Evolutionary conservation across 2,797 vertebrate species (phyloP).

Genomic region (Pangasius djambal): DNA sequence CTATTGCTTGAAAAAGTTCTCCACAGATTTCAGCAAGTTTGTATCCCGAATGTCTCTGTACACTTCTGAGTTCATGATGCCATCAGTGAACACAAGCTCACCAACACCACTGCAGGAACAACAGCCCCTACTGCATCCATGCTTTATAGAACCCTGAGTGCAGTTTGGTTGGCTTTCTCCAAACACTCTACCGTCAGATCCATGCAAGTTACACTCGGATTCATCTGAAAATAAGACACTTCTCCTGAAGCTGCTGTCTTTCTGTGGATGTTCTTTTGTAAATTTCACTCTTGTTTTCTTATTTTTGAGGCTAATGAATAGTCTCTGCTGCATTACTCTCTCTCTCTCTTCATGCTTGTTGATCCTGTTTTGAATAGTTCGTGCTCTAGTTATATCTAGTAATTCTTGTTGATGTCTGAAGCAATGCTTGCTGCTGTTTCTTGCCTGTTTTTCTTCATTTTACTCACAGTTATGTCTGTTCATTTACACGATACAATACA

Average conservation of each 20-base stretch:
- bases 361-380: background rate
- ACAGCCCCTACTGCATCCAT: too few relatives aligned
- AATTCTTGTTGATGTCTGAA: background rate
- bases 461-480: background rate
- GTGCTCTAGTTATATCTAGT: background rate
- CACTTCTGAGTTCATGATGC: background rate
- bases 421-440: background rate
- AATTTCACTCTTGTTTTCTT: background rate
- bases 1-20: background rate
- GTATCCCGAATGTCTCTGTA: background rate
- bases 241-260: background rate
- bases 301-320: too few relatives aligned
- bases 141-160: background rate
- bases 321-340: background rate
- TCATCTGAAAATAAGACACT: too few relatives aligned
- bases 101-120: too few relatives aligned
- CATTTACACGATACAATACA: too few relatives aligned
- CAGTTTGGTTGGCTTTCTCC: background rate
- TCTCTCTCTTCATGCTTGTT: background rate
- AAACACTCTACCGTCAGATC: too few relatives aligned
- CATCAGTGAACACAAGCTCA: background rate
- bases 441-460: background rate
- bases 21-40: background rate
- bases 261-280: background rate
- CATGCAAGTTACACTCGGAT: too few relatives aligned